These are phyloP conservation scores for Poliocrania exsul DNA, from an alignment of 2,797 vertebrate genomes.

Conservation along the genomic window DNA sequence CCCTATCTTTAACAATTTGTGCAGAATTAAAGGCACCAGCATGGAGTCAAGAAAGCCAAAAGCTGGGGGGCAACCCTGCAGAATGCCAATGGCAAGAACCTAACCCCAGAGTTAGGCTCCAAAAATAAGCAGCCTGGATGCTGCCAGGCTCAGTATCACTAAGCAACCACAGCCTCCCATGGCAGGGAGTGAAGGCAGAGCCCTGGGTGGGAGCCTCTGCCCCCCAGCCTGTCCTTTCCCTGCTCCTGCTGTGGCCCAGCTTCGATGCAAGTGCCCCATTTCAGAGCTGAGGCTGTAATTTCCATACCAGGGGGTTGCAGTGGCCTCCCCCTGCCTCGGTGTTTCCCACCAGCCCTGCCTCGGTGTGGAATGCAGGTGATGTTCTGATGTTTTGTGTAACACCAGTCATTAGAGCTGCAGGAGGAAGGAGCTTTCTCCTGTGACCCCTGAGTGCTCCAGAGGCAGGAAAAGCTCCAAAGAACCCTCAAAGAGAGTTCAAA, in stretches of 20 bases:
- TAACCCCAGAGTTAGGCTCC: constrained; percentile 55
- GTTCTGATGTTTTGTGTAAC: not conserved
- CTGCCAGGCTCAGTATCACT: not conserved
- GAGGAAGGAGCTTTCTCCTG: not conserved
- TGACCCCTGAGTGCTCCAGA: not conserved
- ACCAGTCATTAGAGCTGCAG: not conserved
- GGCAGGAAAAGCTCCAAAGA: not conserved
- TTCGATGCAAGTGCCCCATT: not conserved
- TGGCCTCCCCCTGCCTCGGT: not conserved
- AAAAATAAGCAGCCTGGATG: constrained; percentile 56
- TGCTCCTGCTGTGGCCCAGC: fast-evolving
- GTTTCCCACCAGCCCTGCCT: not conserved
- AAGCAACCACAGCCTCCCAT: constrained; percentile 17
- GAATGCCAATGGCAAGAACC: not conserved
- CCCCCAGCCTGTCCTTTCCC: not conserved
- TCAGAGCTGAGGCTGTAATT: not conserved
- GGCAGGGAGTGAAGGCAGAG: not conserved
- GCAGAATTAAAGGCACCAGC: fast-evolving
- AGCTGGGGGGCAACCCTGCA: not conserved
- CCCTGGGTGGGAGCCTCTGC: not conserved
- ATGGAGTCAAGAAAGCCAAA: fast-evolving
- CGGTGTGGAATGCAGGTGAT: fast-evolving
- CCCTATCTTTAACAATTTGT: not conserved
- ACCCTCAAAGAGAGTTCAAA: not conserved
- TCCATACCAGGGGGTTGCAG: not conserved